These are phyloP conservation scores for Catocala sponsa DNA, from an alignment of 2,888 invertebrate species.

Conservation along the genomic window DNA sequence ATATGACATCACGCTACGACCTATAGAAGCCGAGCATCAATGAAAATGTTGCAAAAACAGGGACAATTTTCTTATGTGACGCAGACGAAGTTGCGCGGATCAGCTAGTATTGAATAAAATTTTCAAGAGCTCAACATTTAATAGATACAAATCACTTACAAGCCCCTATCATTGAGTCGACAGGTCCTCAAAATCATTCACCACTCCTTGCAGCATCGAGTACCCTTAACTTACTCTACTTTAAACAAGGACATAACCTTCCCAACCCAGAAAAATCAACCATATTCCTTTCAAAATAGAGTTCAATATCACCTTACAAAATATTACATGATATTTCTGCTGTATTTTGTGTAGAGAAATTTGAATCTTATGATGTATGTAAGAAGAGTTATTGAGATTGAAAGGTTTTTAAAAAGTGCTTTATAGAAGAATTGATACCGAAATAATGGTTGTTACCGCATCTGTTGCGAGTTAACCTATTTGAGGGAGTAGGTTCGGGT, in stretches of 20 bases:
- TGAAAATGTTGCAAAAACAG: too few relatives aligned
- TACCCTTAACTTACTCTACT: slow-evolving; percentile 10
- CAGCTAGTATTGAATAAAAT: too few relatives aligned
- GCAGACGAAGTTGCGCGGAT: too few relatives aligned
- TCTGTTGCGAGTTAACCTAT: slow-evolving; percentile 33
- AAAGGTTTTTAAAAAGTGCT: slow-evolving; percentile 13
- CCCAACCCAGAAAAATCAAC: slow-evolving; percentile 1
- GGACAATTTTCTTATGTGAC: too few relatives aligned
- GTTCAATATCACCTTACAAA: background rate
- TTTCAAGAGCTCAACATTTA: slow-evolving; percentile 4
- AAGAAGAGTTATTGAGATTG: slow-evolving; percentile 2
- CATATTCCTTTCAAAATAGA: background rate
- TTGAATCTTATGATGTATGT: background rate
- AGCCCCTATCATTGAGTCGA: slow-evolving; percentile 37
- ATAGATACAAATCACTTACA: slow-evolving; percentile 15
- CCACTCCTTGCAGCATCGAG: slow-evolving; percentile 8
- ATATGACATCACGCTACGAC: too few relatives aligned
- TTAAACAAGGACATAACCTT: too few relatives aligned
- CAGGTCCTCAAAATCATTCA: slow-evolving; percentile 41
- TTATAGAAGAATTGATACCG: slow-evolving; percentile 34
- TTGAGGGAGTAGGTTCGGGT: slow-evolving; percentile 10
- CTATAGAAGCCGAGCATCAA: too few relatives aligned
- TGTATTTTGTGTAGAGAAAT: background rate
- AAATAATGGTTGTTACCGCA: slow-evolving; percentile 45
- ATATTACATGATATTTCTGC: background rate